phyloP scores from a whole-genome alignment of 1,140 invertebrate genomes.

The Belonocnema kinseyi region DNA sequence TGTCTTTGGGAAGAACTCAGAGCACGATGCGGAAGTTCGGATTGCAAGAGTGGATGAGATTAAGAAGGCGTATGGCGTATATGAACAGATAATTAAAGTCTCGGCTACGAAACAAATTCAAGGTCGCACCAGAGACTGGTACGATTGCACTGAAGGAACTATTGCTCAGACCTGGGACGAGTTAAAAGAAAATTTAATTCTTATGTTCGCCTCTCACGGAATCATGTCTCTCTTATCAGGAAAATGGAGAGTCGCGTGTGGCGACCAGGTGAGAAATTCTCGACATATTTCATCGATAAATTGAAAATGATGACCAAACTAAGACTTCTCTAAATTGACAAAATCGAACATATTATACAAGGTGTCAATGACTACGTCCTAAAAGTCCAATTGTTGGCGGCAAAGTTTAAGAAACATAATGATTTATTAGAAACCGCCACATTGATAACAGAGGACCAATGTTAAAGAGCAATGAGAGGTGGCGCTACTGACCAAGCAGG shows the following conservation, averaged over 20 bases:
- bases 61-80: neutral
- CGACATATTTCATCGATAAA: neutral
- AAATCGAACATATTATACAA: slow-evolving; percentile 5
- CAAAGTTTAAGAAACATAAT: neutral
- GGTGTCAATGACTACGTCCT: neutral
- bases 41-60: slow-evolving; percentile 3
- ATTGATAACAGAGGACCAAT: neutral
- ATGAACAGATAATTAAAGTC: neutral
- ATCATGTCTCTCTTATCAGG: neutral
- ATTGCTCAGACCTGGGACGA: too few relatives aligned
- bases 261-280: neutral
- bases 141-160: too few relatives aligned
- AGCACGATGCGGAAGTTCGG: neutral
- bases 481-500: neutral
- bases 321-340: neutral
- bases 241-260: neutral
- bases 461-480: neutral
- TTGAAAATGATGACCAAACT: neutral
- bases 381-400: too few relatives aligned
- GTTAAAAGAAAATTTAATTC: too few relatives aligned
- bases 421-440: neutral
- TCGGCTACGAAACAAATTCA: neutral
- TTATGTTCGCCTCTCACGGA: too few relatives aligned
- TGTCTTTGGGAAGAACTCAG: too few relatives aligned
- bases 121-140: neutral